phyloP scores from a whole-genome alignment of 2,113 vertebrate genomes.

The Dryoscopus gambensis region DNA sequence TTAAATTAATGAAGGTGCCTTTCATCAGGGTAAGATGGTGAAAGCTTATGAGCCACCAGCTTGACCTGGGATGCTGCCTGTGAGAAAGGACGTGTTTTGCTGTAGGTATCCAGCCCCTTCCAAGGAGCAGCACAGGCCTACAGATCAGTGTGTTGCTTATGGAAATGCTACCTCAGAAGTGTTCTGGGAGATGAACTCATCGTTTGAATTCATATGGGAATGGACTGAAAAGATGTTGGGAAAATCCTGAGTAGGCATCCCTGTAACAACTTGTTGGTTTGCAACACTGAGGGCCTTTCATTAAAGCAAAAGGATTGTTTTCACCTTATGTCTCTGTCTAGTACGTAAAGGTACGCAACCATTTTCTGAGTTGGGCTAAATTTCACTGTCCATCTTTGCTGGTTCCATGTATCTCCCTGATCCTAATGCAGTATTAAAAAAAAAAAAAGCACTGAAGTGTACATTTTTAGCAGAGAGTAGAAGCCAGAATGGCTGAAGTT shows the following conservation, averaged over 20 bases:
- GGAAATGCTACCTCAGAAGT: neutral
- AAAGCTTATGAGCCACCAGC: neutral
- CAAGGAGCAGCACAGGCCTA: neutral
- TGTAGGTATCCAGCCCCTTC: neutral
- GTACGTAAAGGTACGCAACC: neutral
- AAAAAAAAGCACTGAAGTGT: neutral
- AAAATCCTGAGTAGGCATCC: neutral
- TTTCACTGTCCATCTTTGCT: neutral
- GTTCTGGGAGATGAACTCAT: rapidly evolving
- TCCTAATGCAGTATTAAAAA: neutral
- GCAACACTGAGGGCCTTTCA: neutral
- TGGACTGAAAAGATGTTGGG: neutral
- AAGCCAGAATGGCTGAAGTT: neutral
- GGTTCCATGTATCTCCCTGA: neutral
- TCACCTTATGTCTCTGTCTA: neutral
- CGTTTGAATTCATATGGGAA: neutral
- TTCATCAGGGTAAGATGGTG: neutral
- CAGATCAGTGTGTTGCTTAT: rapidly evolving
- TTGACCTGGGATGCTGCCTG: neutral
- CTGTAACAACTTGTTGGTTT: neutral
- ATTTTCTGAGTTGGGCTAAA: neutral
- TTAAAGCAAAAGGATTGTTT: neutral
- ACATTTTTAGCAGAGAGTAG: neutral
- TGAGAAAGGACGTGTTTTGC: neutral
- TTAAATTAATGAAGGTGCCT: neutral